Conservation (phyloP, 2,888 invertebrate genomes). For the Alsophila aescularia region DNA sequence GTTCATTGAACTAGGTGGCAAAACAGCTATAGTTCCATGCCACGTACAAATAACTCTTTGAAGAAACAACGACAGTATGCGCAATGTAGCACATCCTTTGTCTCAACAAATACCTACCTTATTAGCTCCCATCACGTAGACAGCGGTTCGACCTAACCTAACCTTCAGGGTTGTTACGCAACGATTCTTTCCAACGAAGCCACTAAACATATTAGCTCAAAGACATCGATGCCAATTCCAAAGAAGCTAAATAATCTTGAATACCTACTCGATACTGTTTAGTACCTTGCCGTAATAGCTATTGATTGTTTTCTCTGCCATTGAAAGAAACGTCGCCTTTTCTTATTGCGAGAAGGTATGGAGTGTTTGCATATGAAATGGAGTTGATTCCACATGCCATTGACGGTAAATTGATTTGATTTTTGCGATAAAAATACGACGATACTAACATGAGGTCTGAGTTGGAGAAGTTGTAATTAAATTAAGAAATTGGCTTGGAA, state of each 20-base stretch:
- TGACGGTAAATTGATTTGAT: constrained; percentile 13
- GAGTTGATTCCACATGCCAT: constrained; percentile 2
- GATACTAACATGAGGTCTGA: constrained; percentile 3
- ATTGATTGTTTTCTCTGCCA: no score
- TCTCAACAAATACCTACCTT: constrained; percentile 9
- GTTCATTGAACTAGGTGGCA: no score
- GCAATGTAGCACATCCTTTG: no score
- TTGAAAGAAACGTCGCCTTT: neutral
- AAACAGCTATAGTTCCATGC: no score
- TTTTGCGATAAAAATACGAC: constrained; percentile 6
- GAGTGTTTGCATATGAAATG: constrained; percentile 2
- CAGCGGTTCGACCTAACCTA: neutral
- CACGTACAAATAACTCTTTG: no score
- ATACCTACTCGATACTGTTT: neutral
- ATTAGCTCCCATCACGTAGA: constrained; percentile 16
- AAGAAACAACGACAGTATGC: no score
- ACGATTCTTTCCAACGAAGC: constrained; percentile 34
- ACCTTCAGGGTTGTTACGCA: constrained; percentile 13
- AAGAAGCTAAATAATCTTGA: constrained; percentile 7
- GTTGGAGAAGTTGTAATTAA: neutral
- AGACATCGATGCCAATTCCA: constrained; percentile 12
- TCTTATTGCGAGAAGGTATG: constrained; percentile 4
- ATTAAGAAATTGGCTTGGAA: neutral
- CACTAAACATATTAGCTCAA: constrained; percentile 30
- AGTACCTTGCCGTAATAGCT: constrained; percentile 11